Conservation (phyloP, 35 echinoderm and acorn worm species). For the Apostichopus japonicus region DNA sequence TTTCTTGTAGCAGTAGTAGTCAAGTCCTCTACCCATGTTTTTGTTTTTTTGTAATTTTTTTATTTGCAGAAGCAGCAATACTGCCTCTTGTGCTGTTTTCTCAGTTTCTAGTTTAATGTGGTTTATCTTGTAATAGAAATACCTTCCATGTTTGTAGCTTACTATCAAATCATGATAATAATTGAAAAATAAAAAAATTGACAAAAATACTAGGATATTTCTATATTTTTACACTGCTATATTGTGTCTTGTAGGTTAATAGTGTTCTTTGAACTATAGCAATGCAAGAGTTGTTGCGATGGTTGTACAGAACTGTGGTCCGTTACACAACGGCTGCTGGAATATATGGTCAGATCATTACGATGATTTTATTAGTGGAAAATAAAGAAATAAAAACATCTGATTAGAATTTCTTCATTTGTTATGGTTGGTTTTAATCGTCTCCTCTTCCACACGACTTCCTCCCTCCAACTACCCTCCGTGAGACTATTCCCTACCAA, state of each 20-base stretch:
- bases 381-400: slow-evolving; percentile 24
- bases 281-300: slow-evolving; percentile 36
- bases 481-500: too few relatives aligned
- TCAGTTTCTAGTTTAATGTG: slow-evolving; percentile 14
- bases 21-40: background rate
- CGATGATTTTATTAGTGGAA: slow-evolving; percentile 45
- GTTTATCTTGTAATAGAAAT: background rate
- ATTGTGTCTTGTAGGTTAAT: slow-evolving; percentile 47
- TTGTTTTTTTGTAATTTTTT: too few relatives aligned
- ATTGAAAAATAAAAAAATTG: slow-evolving; percentile 27
- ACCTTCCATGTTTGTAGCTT: slow-evolving; percentile 49
- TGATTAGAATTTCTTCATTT: too few relatives aligned
- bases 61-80: background rate
- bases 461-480: too few relatives aligned
- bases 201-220: slow-evolving; percentile 38
- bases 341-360: slow-evolving; percentile 43
- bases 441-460: too few relatives aligned
- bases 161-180: background rate
- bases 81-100: slow-evolving; percentile 1
- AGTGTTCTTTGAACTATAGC: slow-evolving; percentile 6
- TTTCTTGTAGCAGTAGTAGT: background rate
- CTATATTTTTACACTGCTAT: slow-evolving; percentile 57
- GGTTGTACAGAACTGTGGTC: slow-evolving; percentile 25
- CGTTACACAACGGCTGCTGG: background rate
- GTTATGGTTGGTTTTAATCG: too few relatives aligned